Evolutionary conservation across 2,113 vertebrate species (phyloP).

Genomic region (Aegithalos caudatus): DNA sequence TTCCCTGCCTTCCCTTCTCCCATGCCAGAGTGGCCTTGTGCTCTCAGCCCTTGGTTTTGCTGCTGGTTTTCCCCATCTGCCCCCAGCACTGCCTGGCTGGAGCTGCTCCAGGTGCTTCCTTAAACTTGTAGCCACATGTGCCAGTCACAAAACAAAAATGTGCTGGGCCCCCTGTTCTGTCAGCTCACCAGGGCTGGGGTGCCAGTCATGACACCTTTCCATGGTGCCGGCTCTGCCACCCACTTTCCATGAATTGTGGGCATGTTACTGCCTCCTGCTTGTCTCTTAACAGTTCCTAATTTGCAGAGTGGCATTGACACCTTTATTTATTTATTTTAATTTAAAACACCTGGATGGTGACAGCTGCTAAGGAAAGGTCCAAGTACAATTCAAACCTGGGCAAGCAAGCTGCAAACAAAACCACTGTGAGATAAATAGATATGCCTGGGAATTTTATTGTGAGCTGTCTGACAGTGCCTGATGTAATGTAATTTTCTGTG

Average conservation of each 20-base stretch:
- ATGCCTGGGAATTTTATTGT: background rate
- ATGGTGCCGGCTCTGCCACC: background rate
- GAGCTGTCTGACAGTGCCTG: background rate
- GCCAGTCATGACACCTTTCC: background rate
- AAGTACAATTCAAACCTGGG: background rate
- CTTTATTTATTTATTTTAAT: background rate
- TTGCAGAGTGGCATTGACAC: background rate
- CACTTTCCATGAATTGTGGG: background rate
- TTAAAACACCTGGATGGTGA: background rate
- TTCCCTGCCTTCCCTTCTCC: background rate
- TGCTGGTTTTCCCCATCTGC: background rate
- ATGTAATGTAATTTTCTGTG: slow-evolving; percentile 51
- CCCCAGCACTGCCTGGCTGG: background rate
- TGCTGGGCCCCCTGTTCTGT: background rate
- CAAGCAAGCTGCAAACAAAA: background rate
- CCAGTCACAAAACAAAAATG: background rate
- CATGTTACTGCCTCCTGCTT: background rate
- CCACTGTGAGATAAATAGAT: background rate
- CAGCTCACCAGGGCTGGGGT: accelerated
- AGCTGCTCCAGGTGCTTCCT: background rate
- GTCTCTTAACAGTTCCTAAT: background rate
- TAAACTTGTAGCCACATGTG: background rate
- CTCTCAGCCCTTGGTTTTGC: background rate
- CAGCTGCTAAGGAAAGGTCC: background rate
- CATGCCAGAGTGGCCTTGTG: background rate